A percentile compares a stretch with the other conserved stretches of the same genome.
Conservation (phyloP, 1,140 invertebrate species). For the Aphelenchoides besseyi region DNA sequence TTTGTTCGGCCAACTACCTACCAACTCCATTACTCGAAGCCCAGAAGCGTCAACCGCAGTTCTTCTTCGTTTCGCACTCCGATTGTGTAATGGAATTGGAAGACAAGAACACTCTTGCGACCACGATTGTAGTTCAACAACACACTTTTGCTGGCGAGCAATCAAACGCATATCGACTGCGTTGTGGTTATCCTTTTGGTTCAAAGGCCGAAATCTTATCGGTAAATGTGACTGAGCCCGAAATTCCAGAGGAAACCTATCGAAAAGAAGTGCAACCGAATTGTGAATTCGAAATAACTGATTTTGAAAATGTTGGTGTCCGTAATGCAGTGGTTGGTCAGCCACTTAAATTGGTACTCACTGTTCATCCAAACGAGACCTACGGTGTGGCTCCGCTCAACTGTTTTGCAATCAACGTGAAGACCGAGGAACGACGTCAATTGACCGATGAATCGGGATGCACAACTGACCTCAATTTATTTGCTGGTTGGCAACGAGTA, state of each 20-base stretch:
- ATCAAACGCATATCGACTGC: constrained; percentile 50
- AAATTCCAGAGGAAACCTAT: constrained; percentile 37
- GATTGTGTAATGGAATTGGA: constrained; percentile 52
- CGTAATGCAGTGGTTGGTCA: constrained; percentile 53
- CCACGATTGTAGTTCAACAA: constrained; percentile 54
- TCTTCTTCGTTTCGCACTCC: constrained; percentile 47
- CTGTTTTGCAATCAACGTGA: constrained; percentile 58
- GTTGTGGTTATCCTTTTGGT: constrained; percentile 48
- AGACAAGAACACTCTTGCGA: constrained; percentile 51
- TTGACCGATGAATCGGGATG: constrained; percentile 55
- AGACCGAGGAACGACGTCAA: constrained; percentile 54
- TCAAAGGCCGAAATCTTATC: constrained; percentile 29
- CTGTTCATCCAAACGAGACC: constrained; percentile 41
- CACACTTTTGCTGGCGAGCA: constrained; percentile 52
- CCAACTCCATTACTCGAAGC: not conserved
- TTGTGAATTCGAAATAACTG: constrained; percentile 46
- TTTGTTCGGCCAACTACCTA: constrained; percentile 49
- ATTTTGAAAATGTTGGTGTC: constrained; percentile 40
- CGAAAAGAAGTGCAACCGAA: constrained; percentile 38
- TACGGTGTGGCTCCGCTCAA: constrained; percentile 52
- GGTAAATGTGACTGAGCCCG: constrained; percentile 48
- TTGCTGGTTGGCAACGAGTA: constrained; percentile 53
- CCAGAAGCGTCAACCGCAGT: constrained; percentile 27
- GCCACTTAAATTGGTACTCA: constrained; percentile 43
- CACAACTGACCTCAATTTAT: constrained; percentile 52